Evolutionary conservation across 2,113 vertebrate genomes (phyloP), one percentile per base, ranked within the genome.

Genomic region (Uria aalge): DNA sequence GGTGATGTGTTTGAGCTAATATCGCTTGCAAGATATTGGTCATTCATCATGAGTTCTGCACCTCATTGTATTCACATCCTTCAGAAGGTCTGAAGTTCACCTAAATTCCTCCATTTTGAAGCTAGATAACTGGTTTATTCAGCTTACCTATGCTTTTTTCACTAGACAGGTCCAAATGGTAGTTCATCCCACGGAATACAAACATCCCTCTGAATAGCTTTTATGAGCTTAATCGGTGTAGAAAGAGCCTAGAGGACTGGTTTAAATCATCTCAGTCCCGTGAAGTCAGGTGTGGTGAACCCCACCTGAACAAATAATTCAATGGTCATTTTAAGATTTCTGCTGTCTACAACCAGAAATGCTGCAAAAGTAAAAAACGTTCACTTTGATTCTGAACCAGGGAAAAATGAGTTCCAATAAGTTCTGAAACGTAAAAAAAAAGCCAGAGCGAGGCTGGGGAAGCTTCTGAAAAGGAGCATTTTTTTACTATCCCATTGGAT

Each of bases 391-490:
- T 64, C 27, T 67, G 4, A 11, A 66, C 4, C n/a, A 74, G 30
- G 23, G 26, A 64, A 91, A 85, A 90, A 27, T 23, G 2, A 77
- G 9, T 66, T 32, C 22, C 41, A 85, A 1, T 18, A 55, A 57
- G 2, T 45, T 62, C 14, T 47, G 38, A 85, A 82, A 57, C 4
- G 15, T 48, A 14, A 52, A 53, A 50, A 43, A 69, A 29, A 74
- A 17, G 4, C 3, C 2, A 7, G 5, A 79, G 3, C 1, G 16
- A 69, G 9, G 3, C 32, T 69, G 6, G 0, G 10, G 21, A 92
- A 88, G 3, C 8, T 73, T 27, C 20, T 59, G 10, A 53, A 73
- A 74, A 38, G 8, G 23, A 86, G 1, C 6, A 11, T 41, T 83
- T 79, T 1, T 55, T 62, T 63, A 8, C 20, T 14, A 26, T 34